Percentiles rank a stretch among this genome's conserved stretches.
phyloP scores from a whole-genome alignment of 2,113 vertebrate species.

The Lamprologus callipterus region DNA sequence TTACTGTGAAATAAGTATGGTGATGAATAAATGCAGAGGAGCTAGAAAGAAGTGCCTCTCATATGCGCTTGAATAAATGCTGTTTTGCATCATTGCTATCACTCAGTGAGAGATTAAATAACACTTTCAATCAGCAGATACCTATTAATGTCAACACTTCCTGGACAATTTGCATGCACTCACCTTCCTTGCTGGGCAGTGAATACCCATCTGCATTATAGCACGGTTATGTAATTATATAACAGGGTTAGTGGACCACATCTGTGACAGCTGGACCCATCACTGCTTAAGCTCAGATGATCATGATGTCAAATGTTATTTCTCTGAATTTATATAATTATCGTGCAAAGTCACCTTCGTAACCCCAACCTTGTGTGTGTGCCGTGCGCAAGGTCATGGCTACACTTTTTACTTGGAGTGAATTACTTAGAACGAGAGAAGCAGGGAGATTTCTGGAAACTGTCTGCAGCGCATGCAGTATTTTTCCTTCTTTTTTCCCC shows the following conservation, averaged over 20 bases:
- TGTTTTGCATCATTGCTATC: background rate
- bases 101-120: background rate
- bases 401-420: background rate
- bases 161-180: background rate
- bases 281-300: background rate
- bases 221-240: slow-evolving; percentile 44
- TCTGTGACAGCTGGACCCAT: slow-evolving; percentile 18
- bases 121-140: background rate
- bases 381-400: background rate
- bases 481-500: background rate
- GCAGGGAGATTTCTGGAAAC: background rate
- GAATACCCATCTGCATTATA: slow-evolving; percentile 2
- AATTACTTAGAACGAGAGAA: background rate
- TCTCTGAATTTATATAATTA: slow-evolving; percentile 44
- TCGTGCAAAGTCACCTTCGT: background rate
- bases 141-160: background rate
- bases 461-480: background rate
- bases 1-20: background rate
- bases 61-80: background rate
- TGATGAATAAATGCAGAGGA: background rate
- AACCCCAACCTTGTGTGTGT: background rate
- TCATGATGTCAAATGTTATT: slow-evolving; percentile 15
- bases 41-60: background rate
- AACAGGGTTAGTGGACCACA: slow-evolving; percentile 52
- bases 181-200: background rate